Conservation (phyloP, 2,797 vertebrate species). For the Rhinichthys osculus region DNA sequence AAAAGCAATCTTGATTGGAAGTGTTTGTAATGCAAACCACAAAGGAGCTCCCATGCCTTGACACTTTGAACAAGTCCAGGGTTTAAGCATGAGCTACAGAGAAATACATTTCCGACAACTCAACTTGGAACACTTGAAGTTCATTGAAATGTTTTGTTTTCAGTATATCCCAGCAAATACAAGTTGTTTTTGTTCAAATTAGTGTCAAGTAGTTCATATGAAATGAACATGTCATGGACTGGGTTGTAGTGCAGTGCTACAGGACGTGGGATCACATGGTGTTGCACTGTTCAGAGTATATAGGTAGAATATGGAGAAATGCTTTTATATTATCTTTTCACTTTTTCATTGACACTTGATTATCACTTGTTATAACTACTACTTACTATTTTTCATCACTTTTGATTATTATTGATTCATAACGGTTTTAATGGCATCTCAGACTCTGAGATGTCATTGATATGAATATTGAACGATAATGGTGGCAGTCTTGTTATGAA, state of each 20-base stretch:
- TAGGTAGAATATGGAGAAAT: constrained; percentile 81
- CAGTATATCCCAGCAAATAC: constrained; percentile 63
- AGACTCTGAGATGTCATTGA: constrained; percentile 78
- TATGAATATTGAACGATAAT: constrained; percentile 83
- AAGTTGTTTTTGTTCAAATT: constrained; percentile 64
- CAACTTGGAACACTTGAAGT: constrained; percentile 68
- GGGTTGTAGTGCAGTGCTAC: constrained; percentile 72
- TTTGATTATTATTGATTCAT: constrained; percentile 82
- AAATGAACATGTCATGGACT: constrained; percentile 76
- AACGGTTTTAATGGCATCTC: constrained; percentile 79
- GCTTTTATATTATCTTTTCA: constrained; percentile 81
- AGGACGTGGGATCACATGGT: constrained; percentile 76
- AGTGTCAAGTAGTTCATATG: constrained; percentile 77
- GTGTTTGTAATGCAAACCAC: constrained; percentile 80
- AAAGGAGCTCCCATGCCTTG: constrained; percentile 77
- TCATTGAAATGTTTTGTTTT: constrained; percentile 61
- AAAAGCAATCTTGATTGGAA: constrained; percentile 84
- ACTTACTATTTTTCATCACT: constrained; percentile 82
- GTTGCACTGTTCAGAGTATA: constrained; percentile 83
- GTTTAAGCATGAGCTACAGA: constrained; percentile 80
- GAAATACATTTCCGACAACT: constrained; percentile 70
- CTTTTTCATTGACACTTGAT: constrained; percentile 83
- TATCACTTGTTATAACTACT: constrained; percentile 87
- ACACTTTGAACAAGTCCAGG: constrained; percentile 80
- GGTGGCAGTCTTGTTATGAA: constrained; percentile 83